These are phyloP conservation scores for Paragorgia papillata DNA, from an alignment of 92 coral and sea anemone species.

Conservation along the genomic window DNA sequence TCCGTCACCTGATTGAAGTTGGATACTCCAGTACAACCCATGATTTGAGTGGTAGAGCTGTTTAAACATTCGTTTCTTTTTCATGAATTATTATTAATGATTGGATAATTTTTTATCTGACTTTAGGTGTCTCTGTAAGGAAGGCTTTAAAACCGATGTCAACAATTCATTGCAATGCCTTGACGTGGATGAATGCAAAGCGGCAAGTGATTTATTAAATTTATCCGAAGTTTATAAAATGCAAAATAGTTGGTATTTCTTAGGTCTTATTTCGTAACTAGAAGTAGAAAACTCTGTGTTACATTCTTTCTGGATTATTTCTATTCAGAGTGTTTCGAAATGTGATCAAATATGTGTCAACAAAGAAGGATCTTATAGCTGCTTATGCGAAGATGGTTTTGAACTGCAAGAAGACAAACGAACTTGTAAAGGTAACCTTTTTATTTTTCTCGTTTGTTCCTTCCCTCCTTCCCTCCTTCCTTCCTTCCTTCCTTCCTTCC, in stretches of 20 bases:
- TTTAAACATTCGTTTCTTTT: too few relatives aligned
- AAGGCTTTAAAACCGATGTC: conserved; percentile 32
- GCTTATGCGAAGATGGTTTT: conserved; percentile 70
- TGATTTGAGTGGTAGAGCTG: too few relatives aligned
- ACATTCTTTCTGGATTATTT: not conserved
- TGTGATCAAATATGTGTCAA: conserved; percentile 74
- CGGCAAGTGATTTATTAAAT: conserved; percentile 37
- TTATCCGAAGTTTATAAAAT: too few relatives aligned
- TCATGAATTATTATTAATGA: too few relatives aligned
- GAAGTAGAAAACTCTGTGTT: too few relatives aligned
- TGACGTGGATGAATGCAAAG: conserved; percentile 55
- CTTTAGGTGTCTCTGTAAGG: conserved; percentile 47
- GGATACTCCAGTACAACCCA: too few relatives aligned
- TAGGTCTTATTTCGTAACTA: too few relatives aligned
- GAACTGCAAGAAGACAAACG: conserved; percentile 59
- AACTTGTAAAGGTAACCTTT: conserved; percentile 56
- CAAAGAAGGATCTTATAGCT: conserved; percentile 72
- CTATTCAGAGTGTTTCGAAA: conserved; percentile 58
- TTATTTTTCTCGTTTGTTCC: not conserved
- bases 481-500: not conserved
- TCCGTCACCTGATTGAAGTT: too few relatives aligned
- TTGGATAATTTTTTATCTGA: too few relatives aligned
- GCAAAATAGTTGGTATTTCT: too few relatives aligned
- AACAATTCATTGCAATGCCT: conserved; percentile 37
- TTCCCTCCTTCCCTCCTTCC: conserved; percentile 1